Conservation (phyloP, 2,888 invertebrate species). For the Ectemnius cavifrons region DNA sequence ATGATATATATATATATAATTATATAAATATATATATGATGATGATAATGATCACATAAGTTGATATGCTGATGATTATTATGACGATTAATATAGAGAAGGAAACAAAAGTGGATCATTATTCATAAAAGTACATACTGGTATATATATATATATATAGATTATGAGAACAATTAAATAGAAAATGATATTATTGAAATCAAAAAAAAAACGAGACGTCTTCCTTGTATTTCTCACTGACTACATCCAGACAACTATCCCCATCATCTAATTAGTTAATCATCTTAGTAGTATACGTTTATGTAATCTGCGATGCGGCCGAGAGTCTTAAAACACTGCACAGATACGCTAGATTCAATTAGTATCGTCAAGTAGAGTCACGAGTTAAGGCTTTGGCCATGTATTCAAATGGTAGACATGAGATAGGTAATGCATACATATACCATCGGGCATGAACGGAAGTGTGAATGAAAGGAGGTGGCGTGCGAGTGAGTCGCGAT, state of each 20-base stretch:
- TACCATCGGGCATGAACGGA: constrained; percentile 5
- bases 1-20: constrained; percentile 55
- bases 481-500: constrained; percentile 29
- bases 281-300: constrained; percentile 35
- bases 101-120: constrained; percentile 71
- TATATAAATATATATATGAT: constrained; percentile 60
- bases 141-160: constrained; percentile 55
- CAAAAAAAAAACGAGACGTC: constrained; percentile 29
- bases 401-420: background rate
- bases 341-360: constrained; percentile 41
- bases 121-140: constrained; percentile 72
- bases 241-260: constrained; percentile 56
- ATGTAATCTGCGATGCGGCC: constrained; percentile 23
- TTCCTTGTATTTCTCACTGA: constrained; percentile 51
- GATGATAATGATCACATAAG: constrained; percentile 72
- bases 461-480: constrained; percentile 41
- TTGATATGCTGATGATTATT: constrained; percentile 72
- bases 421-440: background rate
- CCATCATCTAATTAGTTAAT: constrained; percentile 37
- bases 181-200: constrained; percentile 70
- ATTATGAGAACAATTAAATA: constrained; percentile 73
- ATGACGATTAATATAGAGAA: constrained; percentile 69
- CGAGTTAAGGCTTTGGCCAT: constrained; percentile 6
- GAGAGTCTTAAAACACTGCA: constrained; percentile 70
- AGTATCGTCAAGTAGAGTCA: background rate